phyloP scores from a whole-genome alignment of 2,797 vertebrate genomes.

The Acanthurus tractus region DNA sequence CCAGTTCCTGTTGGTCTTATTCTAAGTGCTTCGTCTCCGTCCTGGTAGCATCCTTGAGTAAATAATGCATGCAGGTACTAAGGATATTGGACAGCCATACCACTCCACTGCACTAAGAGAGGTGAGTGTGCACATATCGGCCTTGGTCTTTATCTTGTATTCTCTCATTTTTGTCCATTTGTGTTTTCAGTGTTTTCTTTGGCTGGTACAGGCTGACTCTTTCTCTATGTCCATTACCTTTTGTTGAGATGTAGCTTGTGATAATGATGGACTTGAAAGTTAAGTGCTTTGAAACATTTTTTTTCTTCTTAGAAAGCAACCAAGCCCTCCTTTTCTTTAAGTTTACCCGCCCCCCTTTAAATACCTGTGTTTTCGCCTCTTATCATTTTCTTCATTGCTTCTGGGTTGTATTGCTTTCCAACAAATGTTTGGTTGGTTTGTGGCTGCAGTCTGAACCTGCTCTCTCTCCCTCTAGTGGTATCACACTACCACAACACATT shows the following conservation, averaged over 20 bases:
- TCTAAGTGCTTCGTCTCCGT: conserved; percentile 63
- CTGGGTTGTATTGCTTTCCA: conserved; percentile 54
- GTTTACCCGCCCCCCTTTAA: background rate
- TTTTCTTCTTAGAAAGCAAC: conserved; percentile 43
- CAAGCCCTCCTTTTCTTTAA: conserved; percentile 18
- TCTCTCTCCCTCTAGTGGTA: conserved; percentile 72
- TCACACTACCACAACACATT: conserved; percentile 26
- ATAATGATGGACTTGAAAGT: conserved; percentile 41
- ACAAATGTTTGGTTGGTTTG: conserved; percentile 22
- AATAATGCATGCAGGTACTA: conserved; percentile 81
- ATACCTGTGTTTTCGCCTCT: conserved; percentile 28
- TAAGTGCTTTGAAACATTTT: conserved; percentile 45
- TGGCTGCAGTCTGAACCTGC: conserved; percentile 41
- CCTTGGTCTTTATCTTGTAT: conserved; percentile 29
- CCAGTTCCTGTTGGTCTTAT: conserved; percentile 59
- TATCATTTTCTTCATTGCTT: conserved; percentile 29
- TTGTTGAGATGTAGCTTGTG: conserved; percentile 8
- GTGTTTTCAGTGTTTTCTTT: conserved; percentile 39
- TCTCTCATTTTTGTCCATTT: conserved; percentile 39
- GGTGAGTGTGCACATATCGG: conserved; percentile 41
- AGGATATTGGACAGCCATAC: conserved; percentile 62
- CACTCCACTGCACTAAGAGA: conserved; percentile 49
- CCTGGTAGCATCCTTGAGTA: conserved; percentile 62
- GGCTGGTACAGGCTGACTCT: background rate
- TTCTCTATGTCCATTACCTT: conserved; percentile 24